Conservation (phyloP, 2,797 vertebrate species). For the Amniataba percoides region DNA sequence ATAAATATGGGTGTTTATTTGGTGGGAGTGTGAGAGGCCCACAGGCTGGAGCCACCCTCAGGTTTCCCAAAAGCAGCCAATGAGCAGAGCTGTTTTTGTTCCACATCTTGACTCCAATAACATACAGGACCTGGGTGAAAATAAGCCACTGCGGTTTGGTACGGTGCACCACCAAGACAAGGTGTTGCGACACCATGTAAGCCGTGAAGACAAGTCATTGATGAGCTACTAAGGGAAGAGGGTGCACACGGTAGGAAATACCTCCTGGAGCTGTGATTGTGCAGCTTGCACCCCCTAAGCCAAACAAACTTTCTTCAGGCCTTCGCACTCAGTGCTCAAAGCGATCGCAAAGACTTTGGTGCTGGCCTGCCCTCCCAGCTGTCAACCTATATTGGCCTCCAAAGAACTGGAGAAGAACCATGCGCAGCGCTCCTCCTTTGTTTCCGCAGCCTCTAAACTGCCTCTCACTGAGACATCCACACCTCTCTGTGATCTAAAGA, state of each 20-base stretch:
- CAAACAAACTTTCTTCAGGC: slow-evolving; percentile 27
- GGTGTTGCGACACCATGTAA: slow-evolving; percentile 1
- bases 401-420: slow-evolving; percentile 77
- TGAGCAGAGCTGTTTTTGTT: slow-evolving; percentile 13
- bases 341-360: slow-evolving; percentile 45
- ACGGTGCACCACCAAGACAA: not conserved
- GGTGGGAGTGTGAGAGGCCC: slow-evolving; percentile 48
- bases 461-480: slow-evolving; percentile 66
- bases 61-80: slow-evolving; percentile 47
- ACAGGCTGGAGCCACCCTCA: slow-evolving; percentile 19
- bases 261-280: slow-evolving; percentile 8
- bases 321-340: slow-evolving; percentile 47
- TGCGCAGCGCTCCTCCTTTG: slow-evolving; percentile 62
- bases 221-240: slow-evolving; percentile 10
- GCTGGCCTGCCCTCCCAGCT: slow-evolving; percentile 64
- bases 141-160: slow-evolving; percentile 21
- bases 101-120: slow-evolving; percentile 32
- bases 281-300: slow-evolving; percentile 33
- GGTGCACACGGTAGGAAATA: not conserved
- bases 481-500: slow-evolving; percentile 60
- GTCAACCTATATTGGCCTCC: slow-evolving; percentile 74
- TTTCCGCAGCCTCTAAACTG: slow-evolving; percentile 56
- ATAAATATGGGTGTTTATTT: slow-evolving; percentile 76
- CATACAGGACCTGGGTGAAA: slow-evolving; percentile 18
- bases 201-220: slow-evolving; percentile 2